Percentiles rank a stretch among this genome's conserved stretches.
Evolutionary conservation across 2,797 vertebrate species (phyloP).

Genomic region (Pampus argenteus): DNA sequence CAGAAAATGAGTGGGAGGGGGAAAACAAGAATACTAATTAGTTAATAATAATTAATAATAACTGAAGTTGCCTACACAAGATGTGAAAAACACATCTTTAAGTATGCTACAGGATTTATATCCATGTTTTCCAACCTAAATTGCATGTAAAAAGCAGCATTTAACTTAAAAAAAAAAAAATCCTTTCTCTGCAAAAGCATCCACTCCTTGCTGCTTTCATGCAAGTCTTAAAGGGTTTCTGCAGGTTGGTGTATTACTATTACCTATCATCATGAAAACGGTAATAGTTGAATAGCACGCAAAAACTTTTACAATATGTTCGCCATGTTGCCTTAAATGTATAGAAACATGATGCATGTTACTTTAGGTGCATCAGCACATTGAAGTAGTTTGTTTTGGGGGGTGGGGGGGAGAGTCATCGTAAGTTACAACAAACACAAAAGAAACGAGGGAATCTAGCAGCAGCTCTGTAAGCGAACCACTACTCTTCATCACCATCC

Average conservation of each 20-base stretch:
- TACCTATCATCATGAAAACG: constrained; percentile 24
- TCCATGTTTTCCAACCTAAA: not conserved
- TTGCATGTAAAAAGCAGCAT: constrained; percentile 4
- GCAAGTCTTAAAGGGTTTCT: constrained; percentile 3
- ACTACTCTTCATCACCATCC: constrained; percentile 82
- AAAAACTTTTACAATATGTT: constrained; percentile 68
- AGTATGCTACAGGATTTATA: not conserved
- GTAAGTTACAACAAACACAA: constrained; percentile 56
- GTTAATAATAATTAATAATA: constrained; percentile 56
- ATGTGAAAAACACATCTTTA: not conserved
- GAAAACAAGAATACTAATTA: constrained; percentile 48
- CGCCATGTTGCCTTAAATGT: constrained; percentile 34
- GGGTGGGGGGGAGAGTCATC: no score
- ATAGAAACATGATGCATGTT: constrained; percentile 32
- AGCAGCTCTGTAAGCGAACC: constrained; percentile 57
- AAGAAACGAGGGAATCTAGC: constrained; percentile 45
- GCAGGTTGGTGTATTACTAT: constrained; percentile 19
- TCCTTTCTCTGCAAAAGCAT: constrained; percentile 37
- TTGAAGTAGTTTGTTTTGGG: constrained; percentile 44
- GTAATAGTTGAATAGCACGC: constrained; percentile 42
- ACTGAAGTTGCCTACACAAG: constrained; percentile 15
- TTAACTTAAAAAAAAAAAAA: no score
- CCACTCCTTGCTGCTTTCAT: constrained; percentile 23
- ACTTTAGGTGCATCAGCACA: constrained; percentile 26
- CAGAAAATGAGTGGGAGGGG: constrained; percentile 51